Percentiles rank a stretch among this genome's conserved stretches.
Evolutionary conservation across 2,888 invertebrate species (phyloP).

Genomic region (Dynastes grantii): DNA sequence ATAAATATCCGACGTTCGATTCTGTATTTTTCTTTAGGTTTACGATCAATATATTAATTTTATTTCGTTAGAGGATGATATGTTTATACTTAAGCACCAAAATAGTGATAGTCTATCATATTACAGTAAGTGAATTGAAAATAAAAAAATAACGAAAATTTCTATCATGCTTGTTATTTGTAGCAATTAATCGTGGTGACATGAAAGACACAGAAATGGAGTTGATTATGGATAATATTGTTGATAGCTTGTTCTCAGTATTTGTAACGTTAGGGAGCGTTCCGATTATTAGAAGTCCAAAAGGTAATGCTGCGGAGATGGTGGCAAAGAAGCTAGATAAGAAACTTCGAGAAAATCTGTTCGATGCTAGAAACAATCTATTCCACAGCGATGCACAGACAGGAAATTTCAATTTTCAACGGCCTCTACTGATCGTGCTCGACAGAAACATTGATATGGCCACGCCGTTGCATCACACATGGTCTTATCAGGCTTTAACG

Average conservation of each 20-base stretch:
- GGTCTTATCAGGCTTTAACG: slow-evolving; percentile 99
- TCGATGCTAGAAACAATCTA: slow-evolving; percentile 96
- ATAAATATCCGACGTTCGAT: background rate
- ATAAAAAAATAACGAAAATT: background rate
- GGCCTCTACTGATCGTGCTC: slow-evolving; percentile 92
- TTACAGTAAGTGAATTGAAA: slow-evolving; percentile 78
- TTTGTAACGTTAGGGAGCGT: slow-evolving; percentile 95
- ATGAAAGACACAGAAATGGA: slow-evolving; percentile 98
- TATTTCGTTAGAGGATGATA: slow-evolving; percentile 97
- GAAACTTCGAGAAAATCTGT: slow-evolving; percentile 95
- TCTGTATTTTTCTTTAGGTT: slow-evolving; percentile 72
- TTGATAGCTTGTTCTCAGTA: slow-evolving; percentile 97
- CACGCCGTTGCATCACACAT: slow-evolving; percentile 98
- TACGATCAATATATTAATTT: slow-evolving; percentile 99
- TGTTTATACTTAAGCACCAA: slow-evolving; percentile 95
- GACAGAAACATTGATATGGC: slow-evolving; percentile 98
- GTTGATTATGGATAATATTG: slow-evolving; percentile 92
- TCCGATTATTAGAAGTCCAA: slow-evolving; percentile 92
- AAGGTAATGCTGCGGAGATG: slow-evolving; percentile 98
- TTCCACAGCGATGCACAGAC: slow-evolving; percentile 90
- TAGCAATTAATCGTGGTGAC: slow-evolving; percentile 94
- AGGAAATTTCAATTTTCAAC: slow-evolving; percentile 88
- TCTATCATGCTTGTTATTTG: slow-evolving; percentile 62
- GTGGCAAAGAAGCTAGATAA: slow-evolving; percentile 97
- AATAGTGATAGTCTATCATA: slow-evolving; percentile 93